Evolutionary conservation across 2,888 invertebrate species (phyloP).

Genomic region (Crocallis elinguaria): DNA sequence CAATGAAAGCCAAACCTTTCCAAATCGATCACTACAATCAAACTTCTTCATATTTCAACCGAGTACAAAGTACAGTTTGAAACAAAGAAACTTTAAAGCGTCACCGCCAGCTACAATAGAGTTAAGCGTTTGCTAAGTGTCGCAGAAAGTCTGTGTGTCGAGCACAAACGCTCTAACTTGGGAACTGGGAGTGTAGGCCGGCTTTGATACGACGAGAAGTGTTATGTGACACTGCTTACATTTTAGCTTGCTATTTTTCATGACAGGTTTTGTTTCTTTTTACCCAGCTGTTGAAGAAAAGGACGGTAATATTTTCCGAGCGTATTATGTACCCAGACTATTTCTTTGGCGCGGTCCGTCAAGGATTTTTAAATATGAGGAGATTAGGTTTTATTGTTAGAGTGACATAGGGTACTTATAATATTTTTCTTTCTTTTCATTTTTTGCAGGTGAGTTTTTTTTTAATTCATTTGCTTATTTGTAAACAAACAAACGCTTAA

Average conservation of each 20-base stretch:
- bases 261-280: not conserved
- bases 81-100: conserved; percentile 65
- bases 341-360: too few relatives aligned
- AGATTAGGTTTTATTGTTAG: too few relatives aligned
- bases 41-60: conserved; percentile 5
- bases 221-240: not conserved
- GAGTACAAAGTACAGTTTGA: conserved; percentile 17
- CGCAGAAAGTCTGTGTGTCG: conserved; percentile 64
- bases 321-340: too few relatives aligned
- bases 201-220: conserved; percentile 4
- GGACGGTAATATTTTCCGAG: too few relatives aligned
- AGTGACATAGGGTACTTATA: too few relatives aligned
- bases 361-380: too few relatives aligned
- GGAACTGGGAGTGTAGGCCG: conserved; percentile 13
- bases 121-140: conserved; percentile 74
- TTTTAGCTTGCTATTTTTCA: not conserved
- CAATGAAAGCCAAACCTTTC: too few relatives aligned
- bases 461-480: too few relatives aligned
- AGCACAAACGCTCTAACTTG: conserved; percentile 66
- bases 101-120: conserved; percentile 64
- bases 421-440: too few relatives aligned
- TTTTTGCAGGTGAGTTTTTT: too few relatives aligned
- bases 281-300: too few relatives aligned
- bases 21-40: conserved; percentile 1
- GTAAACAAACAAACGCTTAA: too few relatives aligned